Percentiles rank a stretch among this genome's conserved stretches.
Evolutionary conservation across 2,113 vertebrate genomes (phyloP).

Genomic region (Bathybates hornii): DNA sequence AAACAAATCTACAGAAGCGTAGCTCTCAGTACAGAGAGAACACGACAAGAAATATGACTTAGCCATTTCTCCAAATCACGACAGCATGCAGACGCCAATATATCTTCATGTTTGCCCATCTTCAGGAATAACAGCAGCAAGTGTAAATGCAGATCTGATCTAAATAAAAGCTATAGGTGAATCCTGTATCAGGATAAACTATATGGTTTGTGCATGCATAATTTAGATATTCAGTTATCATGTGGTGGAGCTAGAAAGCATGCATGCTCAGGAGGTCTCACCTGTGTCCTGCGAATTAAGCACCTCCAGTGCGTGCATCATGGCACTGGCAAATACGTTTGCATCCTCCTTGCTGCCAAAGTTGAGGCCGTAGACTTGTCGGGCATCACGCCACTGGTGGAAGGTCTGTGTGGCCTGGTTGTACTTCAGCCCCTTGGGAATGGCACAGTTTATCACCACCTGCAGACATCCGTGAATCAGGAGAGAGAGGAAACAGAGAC

Average conservation of each 20-base stretch:
- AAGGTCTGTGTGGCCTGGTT: slow-evolving; percentile 98
- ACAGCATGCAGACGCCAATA: not conserved
- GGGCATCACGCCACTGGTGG: slow-evolving; percentile 96
- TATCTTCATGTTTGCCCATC: not conserved
- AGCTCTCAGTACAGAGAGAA: not conserved
- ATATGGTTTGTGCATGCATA: not conserved
- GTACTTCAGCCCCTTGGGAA: slow-evolving; percentile 98
- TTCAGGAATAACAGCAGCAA: not conserved
- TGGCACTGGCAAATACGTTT: slow-evolving; percentile 98
- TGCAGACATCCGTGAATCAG: slow-evolving; percentile 35
- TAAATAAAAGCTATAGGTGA: not conserved
- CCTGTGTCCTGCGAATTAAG: slow-evolving; percentile 97
- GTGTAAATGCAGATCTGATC: not conserved
- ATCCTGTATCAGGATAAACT: not conserved
- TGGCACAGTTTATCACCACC: slow-evolving; percentile 99
- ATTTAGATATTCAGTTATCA: not conserved
- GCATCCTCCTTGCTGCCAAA: slow-evolving; percentile 99
- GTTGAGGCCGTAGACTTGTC: slow-evolving; percentile 97
- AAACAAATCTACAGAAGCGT: not conserved
- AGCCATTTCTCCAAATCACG: not conserved
- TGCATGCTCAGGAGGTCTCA: slow-evolving; percentile 23
- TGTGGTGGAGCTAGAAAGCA: not conserved
- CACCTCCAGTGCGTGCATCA: slow-evolving; percentile 99
- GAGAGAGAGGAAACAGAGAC: not conserved
- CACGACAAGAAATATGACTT: not conserved